Conservation (phyloP, 1,140 invertebrate species). For the fruit fly (Drosophila melanogaster) region DNA sequence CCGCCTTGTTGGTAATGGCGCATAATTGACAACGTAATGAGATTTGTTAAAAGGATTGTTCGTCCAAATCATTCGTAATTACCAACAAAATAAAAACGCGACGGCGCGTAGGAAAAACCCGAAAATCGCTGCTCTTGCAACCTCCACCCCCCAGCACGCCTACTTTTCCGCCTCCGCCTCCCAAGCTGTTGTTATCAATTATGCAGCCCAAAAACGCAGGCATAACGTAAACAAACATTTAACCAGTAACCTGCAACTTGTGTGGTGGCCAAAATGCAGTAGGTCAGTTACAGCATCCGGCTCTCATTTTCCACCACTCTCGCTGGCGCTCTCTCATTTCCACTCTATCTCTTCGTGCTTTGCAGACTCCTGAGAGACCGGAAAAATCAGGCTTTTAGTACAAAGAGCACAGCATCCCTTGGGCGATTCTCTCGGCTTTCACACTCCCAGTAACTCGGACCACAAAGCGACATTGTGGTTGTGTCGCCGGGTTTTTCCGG, state of each 20-base stretch:
- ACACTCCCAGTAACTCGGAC: conserved; percentile 17
- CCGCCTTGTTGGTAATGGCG: conserved; percentile 50
- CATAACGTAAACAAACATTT: conserved; percentile 77
- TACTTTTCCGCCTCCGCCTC: conserved; percentile 3
- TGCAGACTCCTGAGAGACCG: conserved; percentile 25
- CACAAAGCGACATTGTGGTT: conserved; percentile 61
- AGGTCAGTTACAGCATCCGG: conserved; percentile 71
- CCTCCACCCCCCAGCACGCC: neutral
- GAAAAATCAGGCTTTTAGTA: conserved; percentile 51
- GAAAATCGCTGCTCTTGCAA: conserved; percentile 2
- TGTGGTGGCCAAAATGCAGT: conserved; percentile 53
- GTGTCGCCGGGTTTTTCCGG: conserved; percentile 7
- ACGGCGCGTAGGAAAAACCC: conserved; percentile 2
- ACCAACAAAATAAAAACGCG: conserved; percentile 38
- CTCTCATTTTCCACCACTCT: conserved; percentile 24
- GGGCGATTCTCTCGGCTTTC: conserved; percentile 14
- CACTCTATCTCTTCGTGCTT: neutral
- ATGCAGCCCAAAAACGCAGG: conserved; percentile 69
- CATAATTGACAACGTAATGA: conserved; percentile 78
- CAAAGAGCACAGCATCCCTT: conserved; percentile 61
- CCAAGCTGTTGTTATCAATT: conserved; percentile 66
- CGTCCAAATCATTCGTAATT: conserved; percentile 65
- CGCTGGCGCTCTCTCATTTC: neutral
- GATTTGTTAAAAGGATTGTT: conserved; percentile 80
- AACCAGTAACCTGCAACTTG: conserved; percentile 50